Evolutionary conservation across 2,888 invertebrate genomes (phyloP).

Genomic region (Folsomia manolachei): DNA sequence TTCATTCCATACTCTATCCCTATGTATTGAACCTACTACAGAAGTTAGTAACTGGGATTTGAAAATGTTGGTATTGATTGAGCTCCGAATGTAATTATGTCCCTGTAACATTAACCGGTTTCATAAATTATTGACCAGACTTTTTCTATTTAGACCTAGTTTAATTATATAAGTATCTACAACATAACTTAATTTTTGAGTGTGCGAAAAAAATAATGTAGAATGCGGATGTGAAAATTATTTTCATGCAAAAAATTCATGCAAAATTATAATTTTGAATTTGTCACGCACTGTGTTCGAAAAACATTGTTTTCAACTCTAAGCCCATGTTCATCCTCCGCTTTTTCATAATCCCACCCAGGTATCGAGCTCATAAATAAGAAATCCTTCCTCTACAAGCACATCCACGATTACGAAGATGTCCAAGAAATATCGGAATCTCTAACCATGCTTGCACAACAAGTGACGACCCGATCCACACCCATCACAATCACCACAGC

Average conservation of each 20-base stretch:
- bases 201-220: no score
- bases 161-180: neutral
- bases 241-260: no score
- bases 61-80: no score
- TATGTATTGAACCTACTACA: no score
- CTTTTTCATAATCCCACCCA: conserved; percentile 7
- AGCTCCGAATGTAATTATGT: neutral
- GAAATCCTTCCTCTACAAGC: conserved; percentile 35
- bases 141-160: neutral
- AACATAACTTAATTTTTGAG: no score
- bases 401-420: conserved; percentile 42
- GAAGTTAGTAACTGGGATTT: no score
- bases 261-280: no score
- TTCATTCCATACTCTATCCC: no score
- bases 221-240: no score
- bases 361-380: conserved; percentile 41
- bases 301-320: no score
- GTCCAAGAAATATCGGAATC: conserved; percentile 38
- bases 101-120: neutral
- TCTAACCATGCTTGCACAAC: conserved; percentile 28
- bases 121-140: neutral
- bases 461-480: neutral
- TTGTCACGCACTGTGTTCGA: no score
- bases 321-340: no score
- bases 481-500: neutral